These are phyloP conservation scores for Indicator indicator DNA, from an alignment of 2,113 vertebrate species.

Conservation along the genomic window DNA sequence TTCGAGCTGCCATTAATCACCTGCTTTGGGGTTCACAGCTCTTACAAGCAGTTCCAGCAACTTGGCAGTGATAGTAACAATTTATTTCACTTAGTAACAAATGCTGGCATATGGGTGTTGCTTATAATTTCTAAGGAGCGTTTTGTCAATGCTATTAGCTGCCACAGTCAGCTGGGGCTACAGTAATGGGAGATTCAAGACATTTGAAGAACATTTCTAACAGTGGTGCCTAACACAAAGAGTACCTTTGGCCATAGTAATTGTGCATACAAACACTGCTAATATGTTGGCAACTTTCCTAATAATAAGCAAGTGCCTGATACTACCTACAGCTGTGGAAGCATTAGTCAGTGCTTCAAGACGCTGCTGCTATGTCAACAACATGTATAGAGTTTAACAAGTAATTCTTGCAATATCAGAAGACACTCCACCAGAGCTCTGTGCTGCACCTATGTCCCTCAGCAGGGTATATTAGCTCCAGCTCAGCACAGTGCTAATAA, in stretches of 20 bases:
- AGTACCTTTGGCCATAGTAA: constrained; percentile 2
- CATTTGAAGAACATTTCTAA: not conserved
- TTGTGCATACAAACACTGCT: not conserved
- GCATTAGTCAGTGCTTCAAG: constrained; percentile 32
- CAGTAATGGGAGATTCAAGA: not conserved
- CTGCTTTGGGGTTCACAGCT: constrained; percentile 32
- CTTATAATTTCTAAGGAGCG: constrained; percentile 16
- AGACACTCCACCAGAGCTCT: constrained; percentile 6
- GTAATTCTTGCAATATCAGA: not conserved
- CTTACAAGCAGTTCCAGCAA: constrained; percentile 1
- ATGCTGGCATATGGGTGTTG: not conserved
- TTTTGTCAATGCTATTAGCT: constrained; percentile 12
- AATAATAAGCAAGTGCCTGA: constrained; percentile 14
- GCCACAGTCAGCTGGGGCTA: not conserved
- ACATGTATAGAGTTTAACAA: constrained; percentile 4
- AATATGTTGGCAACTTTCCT: not conserved
- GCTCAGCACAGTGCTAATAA: not conserved
- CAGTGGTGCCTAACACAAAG: not conserved
- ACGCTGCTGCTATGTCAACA: constrained; percentile 11
- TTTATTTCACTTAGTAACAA: constrained; percentile 54
- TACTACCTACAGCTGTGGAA: constrained; percentile 33
- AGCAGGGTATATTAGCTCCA: constrained; percentile 29
- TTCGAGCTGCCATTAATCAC: not conserved
- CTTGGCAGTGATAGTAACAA: not conserved
- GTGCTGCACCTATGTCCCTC: not conserved